Conservation (phyloP, 1,140 invertebrate genomes). For the Lasaia peninsularis region DNA sequence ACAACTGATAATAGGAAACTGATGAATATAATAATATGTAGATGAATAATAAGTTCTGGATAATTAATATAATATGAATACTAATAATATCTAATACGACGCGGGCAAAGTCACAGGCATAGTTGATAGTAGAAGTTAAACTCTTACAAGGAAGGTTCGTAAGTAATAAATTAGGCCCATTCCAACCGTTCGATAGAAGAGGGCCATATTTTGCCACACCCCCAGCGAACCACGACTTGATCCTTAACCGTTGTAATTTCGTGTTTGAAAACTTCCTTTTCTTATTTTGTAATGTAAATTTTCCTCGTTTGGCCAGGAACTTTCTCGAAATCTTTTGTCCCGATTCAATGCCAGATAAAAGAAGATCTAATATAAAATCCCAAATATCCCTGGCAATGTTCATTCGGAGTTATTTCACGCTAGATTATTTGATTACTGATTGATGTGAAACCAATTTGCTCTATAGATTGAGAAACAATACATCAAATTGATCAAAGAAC, state of each 20-base stretch:
- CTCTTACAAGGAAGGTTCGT: no score
- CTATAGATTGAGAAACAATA: neutral
- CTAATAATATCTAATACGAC: no score
- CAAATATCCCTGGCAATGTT: slow-evolving; percentile 17
- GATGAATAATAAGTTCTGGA: no score
- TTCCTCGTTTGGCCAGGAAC: slow-evolving; percentile 48
- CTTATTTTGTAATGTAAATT: slow-evolving; percentile 67
- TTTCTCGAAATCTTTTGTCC: slow-evolving; percentile 51
- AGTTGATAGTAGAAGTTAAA: no score
- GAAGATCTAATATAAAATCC: slow-evolving; percentile 50
- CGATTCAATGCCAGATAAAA: slow-evolving; percentile 52
- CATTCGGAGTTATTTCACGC: slow-evolving; percentile 15
- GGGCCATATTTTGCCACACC: slow-evolving; percentile 20
- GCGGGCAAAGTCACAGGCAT: no score
- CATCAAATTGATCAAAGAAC: neutral
- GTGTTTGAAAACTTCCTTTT: slow-evolving; percentile 52
- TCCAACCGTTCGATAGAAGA: slow-evolving; percentile 32
- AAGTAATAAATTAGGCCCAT: slow-evolving; percentile 43
- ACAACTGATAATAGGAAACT: no score
- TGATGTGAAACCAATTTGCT: slow-evolving; percentile 7
- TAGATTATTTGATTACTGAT: slow-evolving; percentile 14
- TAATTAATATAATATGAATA: no score
- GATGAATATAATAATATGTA: no score
- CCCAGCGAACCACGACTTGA: slow-evolving; percentile 32
- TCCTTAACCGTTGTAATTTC: slow-evolving; percentile 48